Evolutionary conservation across 1,140 invertebrate species (phyloP), one percentile per base, ranked within the genome.

Genomic region (Scylla paramamosain): DNA sequence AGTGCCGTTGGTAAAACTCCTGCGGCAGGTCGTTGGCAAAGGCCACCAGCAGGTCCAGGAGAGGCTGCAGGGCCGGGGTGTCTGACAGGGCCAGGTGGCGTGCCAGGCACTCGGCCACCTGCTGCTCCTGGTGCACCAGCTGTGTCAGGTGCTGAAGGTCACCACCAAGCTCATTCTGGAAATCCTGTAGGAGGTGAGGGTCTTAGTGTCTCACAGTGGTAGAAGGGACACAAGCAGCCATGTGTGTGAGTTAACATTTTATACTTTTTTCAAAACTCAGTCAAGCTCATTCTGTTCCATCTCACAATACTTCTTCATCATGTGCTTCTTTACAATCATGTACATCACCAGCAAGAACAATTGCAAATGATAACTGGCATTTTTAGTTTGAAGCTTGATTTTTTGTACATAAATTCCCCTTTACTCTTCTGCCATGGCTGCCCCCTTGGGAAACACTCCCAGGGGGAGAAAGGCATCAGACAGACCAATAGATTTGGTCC

Each of bases 11-110:
- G 84, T 95, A 95, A 39, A 95, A 95, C 59, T 95, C 94, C 14
- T 93, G 91, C 14, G 94, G 94, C 4, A 95, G 82, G 84, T 95
- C 94, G 31, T 89, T 95, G n/a, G 94, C 94, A 88, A 95, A 93
- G 90, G 94, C 94, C 67, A 95, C 94, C 29, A 93, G 52, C 14
- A 95, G 29, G 52, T 95, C 84, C 82, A 92, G 52, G 16, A 95
- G 32, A 59, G 94, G 32, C 32, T 95, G 94, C 25, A 95, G 77
- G 16, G 94, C 94, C 25, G 86, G 16, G 29, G 91, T 52, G 12
- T 77, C 84, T 14, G 52, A 82, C 10, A 25, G 31, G 4, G 45
- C 52, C n/a, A 95, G 39, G 91, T 95, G 94, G 4, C 52, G 31
- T 1, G 83, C 83, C 91, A 95, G 29, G 31, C 94, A 95, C 4